phyloP scores from a whole-genome alignment of 2,797 vertebrate species.

The Acridotheres tristis region DNA sequence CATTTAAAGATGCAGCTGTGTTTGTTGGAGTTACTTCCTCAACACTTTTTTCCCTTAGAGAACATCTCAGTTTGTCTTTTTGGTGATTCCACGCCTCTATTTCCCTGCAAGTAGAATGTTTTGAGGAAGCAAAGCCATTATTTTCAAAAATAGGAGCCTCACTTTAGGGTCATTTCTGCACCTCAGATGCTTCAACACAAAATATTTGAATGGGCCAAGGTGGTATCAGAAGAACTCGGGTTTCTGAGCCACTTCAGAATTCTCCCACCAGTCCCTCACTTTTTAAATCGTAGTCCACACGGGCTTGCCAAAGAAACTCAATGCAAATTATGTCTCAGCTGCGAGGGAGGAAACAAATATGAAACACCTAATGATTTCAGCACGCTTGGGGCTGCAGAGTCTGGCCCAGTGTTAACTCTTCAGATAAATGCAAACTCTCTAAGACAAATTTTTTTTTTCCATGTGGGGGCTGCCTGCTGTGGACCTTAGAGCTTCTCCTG shows the following conservation, averaged over 20 bases:
- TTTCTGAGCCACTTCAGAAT: background rate
- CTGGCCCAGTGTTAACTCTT: background rate
- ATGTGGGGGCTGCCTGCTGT: background rate
- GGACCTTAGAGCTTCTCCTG: background rate
- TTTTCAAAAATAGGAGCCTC: background rate
- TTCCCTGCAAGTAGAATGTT: background rate
- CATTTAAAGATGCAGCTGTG: background rate
- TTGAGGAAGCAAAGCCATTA: background rate
- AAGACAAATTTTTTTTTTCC: background rate
- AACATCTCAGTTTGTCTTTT: background rate
- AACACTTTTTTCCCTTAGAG: background rate
- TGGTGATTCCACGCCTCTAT: background rate
- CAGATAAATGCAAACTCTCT: background rate
- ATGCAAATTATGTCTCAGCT: slow-evolving; percentile 7
- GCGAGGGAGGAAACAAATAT: slow-evolving; percentile 28
- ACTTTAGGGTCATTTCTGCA: background rate
- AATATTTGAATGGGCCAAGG: background rate
- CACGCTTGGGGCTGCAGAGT: background rate
- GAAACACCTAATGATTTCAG: slow-evolving; percentile 39
- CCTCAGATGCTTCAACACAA: background rate
- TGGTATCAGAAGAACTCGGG: background rate
- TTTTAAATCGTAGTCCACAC: background rate
- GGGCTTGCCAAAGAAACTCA: background rate
- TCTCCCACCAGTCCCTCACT: background rate
- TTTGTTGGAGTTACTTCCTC: background rate